Conservation (phyloP, 2,113 vertebrate species). For the Calyptommatus sinebrachiatus region DNA sequence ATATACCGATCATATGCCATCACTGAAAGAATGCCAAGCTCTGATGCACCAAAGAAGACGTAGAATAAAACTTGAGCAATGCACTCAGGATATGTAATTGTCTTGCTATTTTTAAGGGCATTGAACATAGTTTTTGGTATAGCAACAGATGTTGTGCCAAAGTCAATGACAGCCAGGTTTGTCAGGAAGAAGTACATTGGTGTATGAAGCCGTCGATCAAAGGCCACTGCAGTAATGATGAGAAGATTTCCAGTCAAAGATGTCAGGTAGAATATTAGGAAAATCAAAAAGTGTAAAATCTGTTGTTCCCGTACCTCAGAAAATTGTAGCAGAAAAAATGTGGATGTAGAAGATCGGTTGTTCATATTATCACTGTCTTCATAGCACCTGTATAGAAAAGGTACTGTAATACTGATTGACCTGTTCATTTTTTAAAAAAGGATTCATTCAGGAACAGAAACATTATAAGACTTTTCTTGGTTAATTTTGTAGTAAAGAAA, state of each 20-base stretch:
- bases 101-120: not conserved
- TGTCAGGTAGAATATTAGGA: not conserved
- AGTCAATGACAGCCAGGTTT: not conserved
- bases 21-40: not conserved
- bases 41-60: not conserved
- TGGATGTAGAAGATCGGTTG: not conserved
- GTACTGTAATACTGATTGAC: too few relatives aligned
- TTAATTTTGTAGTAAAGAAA: too few relatives aligned
- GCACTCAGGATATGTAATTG: constrained; percentile 5
- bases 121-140: constrained; percentile 10
- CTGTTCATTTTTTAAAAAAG: too few relatives aligned
- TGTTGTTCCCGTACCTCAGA: not conserved
- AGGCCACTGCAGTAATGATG: not conserved
- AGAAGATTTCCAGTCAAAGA: constrained; percentile 1
- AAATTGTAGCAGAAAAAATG: constrained; percentile 11
- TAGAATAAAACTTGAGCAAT: constrained; percentile 3
- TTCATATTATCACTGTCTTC: not conserved
- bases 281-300: not conserved
- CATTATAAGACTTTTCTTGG: too few relatives aligned
- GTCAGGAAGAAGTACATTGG: constrained; percentile 16
- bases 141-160: not conserved
- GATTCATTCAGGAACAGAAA: too few relatives aligned
- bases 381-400: not conserved
- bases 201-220: constrained; percentile 1
- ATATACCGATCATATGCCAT: constrained; percentile 11